Evolutionary conservation across 2,888 invertebrate genomes (phyloP).

Genomic region (Pyrochroa serraticornis): DNA sequence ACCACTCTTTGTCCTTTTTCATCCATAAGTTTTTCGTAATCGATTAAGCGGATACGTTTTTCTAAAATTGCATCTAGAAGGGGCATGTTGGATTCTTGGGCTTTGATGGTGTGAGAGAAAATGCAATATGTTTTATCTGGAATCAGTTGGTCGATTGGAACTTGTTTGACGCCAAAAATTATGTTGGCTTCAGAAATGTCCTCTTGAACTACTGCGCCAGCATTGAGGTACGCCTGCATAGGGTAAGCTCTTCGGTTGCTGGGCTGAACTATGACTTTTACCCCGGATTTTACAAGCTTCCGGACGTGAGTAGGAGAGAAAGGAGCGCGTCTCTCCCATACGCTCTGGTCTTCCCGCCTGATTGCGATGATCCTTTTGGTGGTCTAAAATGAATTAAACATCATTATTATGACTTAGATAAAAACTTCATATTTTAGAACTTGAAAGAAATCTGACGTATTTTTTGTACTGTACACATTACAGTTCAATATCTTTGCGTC

Average conservation of each 20-base stretch:
- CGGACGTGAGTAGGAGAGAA: conserved; percentile 91
- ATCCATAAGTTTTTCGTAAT: conserved; percentile 96
- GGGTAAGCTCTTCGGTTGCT: conserved; percentile 98
- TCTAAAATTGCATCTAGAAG: conserved; percentile 94
- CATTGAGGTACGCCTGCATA: conserved; percentile 91
- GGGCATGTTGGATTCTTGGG: conserved; percentile 98
- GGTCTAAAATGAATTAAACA: conserved; percentile 29
- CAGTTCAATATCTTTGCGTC: no score
- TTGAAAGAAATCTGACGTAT: no score
- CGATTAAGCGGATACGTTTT: conserved; percentile 94
- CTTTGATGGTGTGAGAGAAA: conserved; percentile 99
- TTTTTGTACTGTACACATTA: no score
- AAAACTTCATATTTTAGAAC: no score
- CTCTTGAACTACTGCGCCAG: conserved; percentile 93
- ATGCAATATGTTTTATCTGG: conserved; percentile 98
- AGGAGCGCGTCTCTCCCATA: conserved; percentile 95
- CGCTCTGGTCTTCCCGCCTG: conserved; percentile 90
- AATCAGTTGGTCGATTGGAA: conserved; percentile 88
- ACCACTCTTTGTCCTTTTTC: conserved; percentile 88
- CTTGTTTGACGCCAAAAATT: conserved; percentile 97
- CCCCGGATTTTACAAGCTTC: conserved; percentile 82
- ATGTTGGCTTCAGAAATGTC: conserved; percentile 96
- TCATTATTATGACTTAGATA: no score
- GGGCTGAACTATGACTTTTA: conserved; percentile 96
- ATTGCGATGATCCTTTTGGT: conserved; percentile 77